phyloP scores from a whole-genome alignment of 2,113 vertebrate species.

The Saccopteryx bilineata region DNA sequence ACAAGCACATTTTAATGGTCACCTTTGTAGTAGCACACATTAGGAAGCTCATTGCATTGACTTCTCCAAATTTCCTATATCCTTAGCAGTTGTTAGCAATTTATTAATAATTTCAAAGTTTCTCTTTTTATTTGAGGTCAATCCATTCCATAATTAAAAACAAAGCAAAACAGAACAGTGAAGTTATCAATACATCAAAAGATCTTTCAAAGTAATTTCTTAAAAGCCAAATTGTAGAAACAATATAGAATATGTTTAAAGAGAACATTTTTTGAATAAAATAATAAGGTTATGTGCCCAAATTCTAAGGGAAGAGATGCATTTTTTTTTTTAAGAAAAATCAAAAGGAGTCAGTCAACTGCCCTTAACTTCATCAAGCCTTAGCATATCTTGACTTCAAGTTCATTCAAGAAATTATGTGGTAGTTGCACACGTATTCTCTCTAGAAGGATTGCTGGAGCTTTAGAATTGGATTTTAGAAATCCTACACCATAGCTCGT shows the following conservation, averaged over 20 bases:
- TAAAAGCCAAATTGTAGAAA: background rate
- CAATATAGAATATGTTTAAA: background rate
- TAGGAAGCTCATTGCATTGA: background rate
- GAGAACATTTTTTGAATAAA: background rate
- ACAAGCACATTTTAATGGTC: background rate
- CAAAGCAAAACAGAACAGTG: background rate
- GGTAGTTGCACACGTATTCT: background rate
- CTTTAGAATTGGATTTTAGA: constrained; percentile 3
- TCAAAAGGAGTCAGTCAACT: background rate
- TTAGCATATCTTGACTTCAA: background rate
- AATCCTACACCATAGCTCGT: background rate
- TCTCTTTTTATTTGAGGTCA: background rate
- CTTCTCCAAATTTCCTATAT: background rate
- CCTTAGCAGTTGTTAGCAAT: constrained; percentile 3
- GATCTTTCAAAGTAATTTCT: background rate
- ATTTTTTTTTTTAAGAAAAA: background rate
- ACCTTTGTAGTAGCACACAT: background rate
- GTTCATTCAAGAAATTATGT: background rate
- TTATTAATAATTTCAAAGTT: background rate
- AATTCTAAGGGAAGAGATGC: background rate
- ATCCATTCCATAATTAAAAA: constrained; percentile 30
- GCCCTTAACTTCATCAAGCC: background rate
- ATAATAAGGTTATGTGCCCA: background rate
- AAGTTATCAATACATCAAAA: background rate
- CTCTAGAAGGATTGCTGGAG: background rate